Evolutionary conservation across 2,113 vertebrate genomes (phyloP), one percentile per base, ranked within the genome.

Genomic region (Heterotis niloticus): DNA sequence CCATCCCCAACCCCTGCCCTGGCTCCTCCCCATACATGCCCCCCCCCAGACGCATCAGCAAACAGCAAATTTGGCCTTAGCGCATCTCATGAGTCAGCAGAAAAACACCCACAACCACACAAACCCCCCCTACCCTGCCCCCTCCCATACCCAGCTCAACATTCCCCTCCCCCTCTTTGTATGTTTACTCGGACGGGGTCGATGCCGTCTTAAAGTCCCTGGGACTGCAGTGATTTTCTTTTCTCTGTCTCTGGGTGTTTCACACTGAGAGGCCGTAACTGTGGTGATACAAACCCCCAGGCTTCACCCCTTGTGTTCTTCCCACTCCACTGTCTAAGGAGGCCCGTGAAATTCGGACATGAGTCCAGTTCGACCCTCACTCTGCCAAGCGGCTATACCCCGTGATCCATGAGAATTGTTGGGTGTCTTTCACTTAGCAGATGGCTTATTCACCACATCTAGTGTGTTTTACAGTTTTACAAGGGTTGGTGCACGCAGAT

Each of bases 1-100:
- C 79, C 76, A 72, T 82, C 78, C 76, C 81, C 78, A 76, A 79
- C 86, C 69, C 87, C 88, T 88, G 82, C 82, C 86, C 79, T 80
- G 75, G n/a, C n/a, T n/a, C 82, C 80, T 83, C 44, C 80, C 75
- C 24, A 5, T 20, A 17, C 13, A 56, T 79, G 76, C 76, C 78
- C 24, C 80, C 81, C 65, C 81, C 70, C 78, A 80, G 80, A 78
- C 5, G 20, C 76, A 78, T 14, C 51, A 23, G 44, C 56, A 54
- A 24, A 67, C 34, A 24, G 44, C 77, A 52, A 64, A 78, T 44
- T 74, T 77, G 72, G 67, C 71, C 34, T 57, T 60, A 4, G 34
- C 26, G 54, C 14, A 78, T 16, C 28, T 20, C 64, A 57, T 17
- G 29, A 74, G 23, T 60, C 44, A 73, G 52, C 44, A 73, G 56